Evolutionary conservation across 2,888 invertebrate genomes (phyloP).

Genomic region (Drosophila putrida): DNA sequence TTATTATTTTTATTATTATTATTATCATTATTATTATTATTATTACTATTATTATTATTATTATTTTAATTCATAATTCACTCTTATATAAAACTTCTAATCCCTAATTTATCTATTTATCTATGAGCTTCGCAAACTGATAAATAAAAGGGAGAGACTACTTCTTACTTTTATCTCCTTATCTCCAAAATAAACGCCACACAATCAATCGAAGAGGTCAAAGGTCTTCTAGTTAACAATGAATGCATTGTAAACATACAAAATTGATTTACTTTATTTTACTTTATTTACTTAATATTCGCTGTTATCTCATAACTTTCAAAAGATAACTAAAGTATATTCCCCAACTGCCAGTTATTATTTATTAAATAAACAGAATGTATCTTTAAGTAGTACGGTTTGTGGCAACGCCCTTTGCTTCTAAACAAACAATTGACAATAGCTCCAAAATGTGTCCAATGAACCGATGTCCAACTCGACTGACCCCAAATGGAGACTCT

Average conservation of each 20-base stretch:
- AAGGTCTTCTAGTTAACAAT: neutral
- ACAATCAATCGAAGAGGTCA: neutral
- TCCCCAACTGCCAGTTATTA: neutral
- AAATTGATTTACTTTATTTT: no score
- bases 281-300: neutral
- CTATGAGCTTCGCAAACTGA: no score
- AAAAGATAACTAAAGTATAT: neutral
- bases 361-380: slow-evolving; percentile 39
- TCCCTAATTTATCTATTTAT: no score
- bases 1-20: no score
- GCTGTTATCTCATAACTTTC: neutral
- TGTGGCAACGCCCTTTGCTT: slow-evolving; percentile 22
- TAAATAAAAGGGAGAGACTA: no score
- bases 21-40: no score
- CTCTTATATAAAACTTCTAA: no score
- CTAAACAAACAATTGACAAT: slow-evolving; percentile 21
- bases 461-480: slow-evolving; percentile 23
- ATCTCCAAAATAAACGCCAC: neutral
- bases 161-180: neutral
- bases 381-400: slow-evolving; percentile 15
- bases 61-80: no score
- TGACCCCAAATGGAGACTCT: slow-evolving; percentile 40
- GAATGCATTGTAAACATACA: no score
- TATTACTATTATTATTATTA: no score
- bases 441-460: slow-evolving; percentile 25